These are phyloP conservation scores for Drosophila neotestacea DNA, from an alignment of 2,888 invertebrate genomes.

Conservation along the genomic window DNA sequence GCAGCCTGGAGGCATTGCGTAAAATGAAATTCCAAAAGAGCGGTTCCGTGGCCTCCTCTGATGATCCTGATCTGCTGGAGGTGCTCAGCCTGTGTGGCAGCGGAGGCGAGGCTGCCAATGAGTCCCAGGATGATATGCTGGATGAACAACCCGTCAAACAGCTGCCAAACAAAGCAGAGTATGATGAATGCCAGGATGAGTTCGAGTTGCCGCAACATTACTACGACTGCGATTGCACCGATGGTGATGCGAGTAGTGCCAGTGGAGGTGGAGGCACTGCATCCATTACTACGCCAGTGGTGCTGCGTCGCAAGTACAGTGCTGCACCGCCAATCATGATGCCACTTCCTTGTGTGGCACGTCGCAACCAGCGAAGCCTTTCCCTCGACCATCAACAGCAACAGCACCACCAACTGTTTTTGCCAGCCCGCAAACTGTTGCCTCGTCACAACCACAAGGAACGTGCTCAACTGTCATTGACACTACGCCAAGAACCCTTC, in stretches of 20 bases:
- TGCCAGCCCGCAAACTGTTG: conserved; percentile 67
- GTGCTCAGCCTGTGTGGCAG: conserved; percentile 83
- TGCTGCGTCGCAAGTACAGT: conserved; percentile 82
- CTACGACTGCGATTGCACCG: conserved; percentile 82
- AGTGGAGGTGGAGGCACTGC: conserved; percentile 62
- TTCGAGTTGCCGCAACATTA: conserved; percentile 76
- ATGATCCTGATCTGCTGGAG: conserved; percentile 84
- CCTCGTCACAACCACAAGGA: conserved; percentile 68
- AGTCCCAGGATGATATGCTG: conserved; percentile 75
- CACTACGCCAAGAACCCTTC: conserved; percentile 84
- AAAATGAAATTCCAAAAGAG: conserved; percentile 84
- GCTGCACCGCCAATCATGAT: conserved; percentile 81
- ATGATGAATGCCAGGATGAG: conserved; percentile 83
- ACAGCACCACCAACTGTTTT: conserved; percentile 57
- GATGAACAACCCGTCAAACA: conserved; percentile 58
- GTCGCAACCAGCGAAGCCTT: conserved; percentile 82
- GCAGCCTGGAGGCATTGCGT: conserved; percentile 82
- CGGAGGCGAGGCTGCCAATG: conserved; percentile 78
- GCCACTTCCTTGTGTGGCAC: conserved; percentile 69
- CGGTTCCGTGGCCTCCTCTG: conserved; percentile 83
- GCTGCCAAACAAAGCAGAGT: conserved; percentile 41
- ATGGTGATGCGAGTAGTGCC: conserved; percentile 79
- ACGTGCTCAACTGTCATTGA: conserved; percentile 82
- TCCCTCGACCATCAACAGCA: conserved; percentile 81
- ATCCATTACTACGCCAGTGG: conserved; percentile 70